Percentiles rank a stretch among this genome's conserved stretches.
These are phyloP conservation scores for Takifugu bimaculatus DNA, from an alignment of 2,113 vertebrate species.

Conservation along the genomic window DNA sequence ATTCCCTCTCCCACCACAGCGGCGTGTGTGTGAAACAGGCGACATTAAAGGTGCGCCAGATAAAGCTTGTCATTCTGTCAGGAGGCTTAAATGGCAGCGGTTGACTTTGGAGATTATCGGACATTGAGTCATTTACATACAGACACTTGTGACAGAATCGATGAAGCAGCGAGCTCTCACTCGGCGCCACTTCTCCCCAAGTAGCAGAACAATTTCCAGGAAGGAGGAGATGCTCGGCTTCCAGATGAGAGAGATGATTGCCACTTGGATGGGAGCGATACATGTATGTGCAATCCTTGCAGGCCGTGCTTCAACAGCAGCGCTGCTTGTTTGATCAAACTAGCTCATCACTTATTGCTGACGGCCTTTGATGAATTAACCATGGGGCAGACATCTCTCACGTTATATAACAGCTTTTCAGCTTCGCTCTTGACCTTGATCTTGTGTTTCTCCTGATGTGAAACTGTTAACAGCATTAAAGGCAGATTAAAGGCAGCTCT, in stretches of 20 bases:
- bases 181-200: slow-evolving; percentile 21
- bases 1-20: neutral
- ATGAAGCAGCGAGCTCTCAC: slow-evolving; percentile 26
- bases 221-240: slow-evolving; percentile 22
- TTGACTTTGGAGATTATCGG: slow-evolving; percentile 53
- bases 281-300: slow-evolving; percentile 31
- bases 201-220: slow-evolving; percentile 33
- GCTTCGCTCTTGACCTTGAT: slow-evolving; percentile 23
- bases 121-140: slow-evolving; percentile 51
- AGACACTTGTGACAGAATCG: slow-evolving; percentile 57
- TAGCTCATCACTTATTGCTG: slow-evolving; percentile 1
- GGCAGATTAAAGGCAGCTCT: neutral
- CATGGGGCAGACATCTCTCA: slow-evolving; percentile 12
- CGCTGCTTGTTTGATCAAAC: slow-evolving; percentile 28
- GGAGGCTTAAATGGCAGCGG: slow-evolving; percentile 42
- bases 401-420: slow-evolving; percentile 28
- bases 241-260: slow-evolving; percentile 25
- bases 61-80: slow-evolving; percentile 36
- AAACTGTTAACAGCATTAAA: slow-evolving; percentile 5
- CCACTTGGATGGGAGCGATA: slow-evolving; percentile 8
- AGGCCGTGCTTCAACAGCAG: slow-evolving; percentile 29
- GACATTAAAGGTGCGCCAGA: slow-evolving; percentile 29
- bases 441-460: slow-evolving; percentile 9
- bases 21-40: slow-evolving; percentile 14
- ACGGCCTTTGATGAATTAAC: slow-evolving; percentile 51